Evolutionary conservation across 2,888 invertebrate genomes (phyloP), one percentile per base, ranked within the genome.

Genomic region (Aporophyla lueneburgensis): DNA sequence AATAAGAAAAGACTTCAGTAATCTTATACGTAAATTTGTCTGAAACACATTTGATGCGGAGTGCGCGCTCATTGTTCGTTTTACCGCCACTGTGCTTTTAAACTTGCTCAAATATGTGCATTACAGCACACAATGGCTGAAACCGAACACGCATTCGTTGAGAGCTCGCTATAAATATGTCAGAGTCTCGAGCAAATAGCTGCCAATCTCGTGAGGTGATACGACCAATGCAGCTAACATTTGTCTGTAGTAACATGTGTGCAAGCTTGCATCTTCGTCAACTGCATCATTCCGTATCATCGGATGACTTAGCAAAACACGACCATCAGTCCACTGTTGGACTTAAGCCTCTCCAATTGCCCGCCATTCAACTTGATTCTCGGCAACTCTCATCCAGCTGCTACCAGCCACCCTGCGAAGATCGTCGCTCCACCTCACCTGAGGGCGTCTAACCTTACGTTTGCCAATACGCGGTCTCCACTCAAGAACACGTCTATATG

Each of bases 101-200:
- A 74, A 81, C 33, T 24, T 74, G 61, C 66, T 81, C 81, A 74
- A 80, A 78, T 80, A 73, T 73, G 66, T 81, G 66, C 74, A 74
- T 74, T 71, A 67, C 21, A n/a, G 61, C 43, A 66, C 43, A 66
- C 78, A 81, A 53, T 58, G 43, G 33, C 27, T 62, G 53, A 16
- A 67, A 56, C 75, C 21, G 58, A 63, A 76, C 62, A 53, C 67
- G 58, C 62, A 49, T 40, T 56, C 2, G 33, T 56, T 49, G 62
- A 62, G 61, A 62, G 76, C 21, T 40, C 33, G 10, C 67, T 58
- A 58, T 68, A 53, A 75, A 67, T 63, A 46, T 56, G 27, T 51
- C 56, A 33, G 33, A 2, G 14, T 56, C 54, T 61, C 54, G 54
- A 16, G 40, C 21, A 16, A 74, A 24, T 66, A 24, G 74, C 58